Percentiles rank a stretch among this genome's conserved stretches.
Conservation (phyloP, 2,113 vertebrate species). For the Bubo scandiacus region DNA sequence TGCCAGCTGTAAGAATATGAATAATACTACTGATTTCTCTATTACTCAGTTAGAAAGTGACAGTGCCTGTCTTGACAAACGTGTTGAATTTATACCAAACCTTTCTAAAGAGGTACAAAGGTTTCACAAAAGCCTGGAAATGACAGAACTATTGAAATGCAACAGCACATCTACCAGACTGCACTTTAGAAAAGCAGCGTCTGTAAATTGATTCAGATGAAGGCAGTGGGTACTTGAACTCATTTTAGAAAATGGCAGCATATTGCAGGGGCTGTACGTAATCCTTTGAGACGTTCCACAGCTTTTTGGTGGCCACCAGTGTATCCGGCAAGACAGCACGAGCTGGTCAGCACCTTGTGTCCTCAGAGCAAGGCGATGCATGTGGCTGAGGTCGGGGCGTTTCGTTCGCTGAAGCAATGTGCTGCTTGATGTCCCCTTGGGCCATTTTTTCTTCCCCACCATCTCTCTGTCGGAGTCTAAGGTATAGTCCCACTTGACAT, state of each 20-base stretch:
- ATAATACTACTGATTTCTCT: not conserved
- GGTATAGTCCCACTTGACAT: conserved; percentile 81
- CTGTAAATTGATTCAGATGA: not conserved
- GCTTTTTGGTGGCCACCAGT: not conserved
- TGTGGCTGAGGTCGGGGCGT: not conserved
- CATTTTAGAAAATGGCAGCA: not conserved
- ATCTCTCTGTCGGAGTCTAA: not conserved
- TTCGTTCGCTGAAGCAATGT: not conserved
- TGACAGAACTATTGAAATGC: not conserved
- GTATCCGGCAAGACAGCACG: not conserved
- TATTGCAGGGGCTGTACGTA: not conserved
- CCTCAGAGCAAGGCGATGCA: not conserved
- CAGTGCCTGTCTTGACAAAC: not conserved
- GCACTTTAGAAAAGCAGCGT: not conserved
- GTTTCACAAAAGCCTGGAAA: not conserved
- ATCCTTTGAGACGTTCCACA: not conserved
- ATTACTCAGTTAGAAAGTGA: not conserved
- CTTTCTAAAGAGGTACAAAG: not conserved
- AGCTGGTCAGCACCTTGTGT: not conserved
- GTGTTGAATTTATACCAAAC: not conserved
- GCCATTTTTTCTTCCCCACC: not conserved
- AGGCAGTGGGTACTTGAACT: not conserved
- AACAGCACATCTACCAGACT: not conserved
- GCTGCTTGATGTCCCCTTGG: not conserved
- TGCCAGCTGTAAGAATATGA: not conserved